Percentiles rank a stretch among this genome's conserved stretches.
These are phyloP conservation scores for Heterochromis multidens DNA, from an alignment of 2,113 vertebrate genomes.

Conservation along the genomic window DNA sequence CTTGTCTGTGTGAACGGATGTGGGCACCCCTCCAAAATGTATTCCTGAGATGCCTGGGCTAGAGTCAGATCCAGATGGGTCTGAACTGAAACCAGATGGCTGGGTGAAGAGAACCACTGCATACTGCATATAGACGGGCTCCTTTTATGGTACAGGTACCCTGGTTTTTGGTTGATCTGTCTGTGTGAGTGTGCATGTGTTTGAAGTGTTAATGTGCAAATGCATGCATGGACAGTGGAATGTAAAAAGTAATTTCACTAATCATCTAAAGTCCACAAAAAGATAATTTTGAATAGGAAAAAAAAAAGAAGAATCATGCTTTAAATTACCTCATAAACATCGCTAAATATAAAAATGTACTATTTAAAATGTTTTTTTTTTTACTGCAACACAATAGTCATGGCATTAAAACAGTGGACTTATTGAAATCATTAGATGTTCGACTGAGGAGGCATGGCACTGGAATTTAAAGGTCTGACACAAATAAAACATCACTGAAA, in stretches of 20 bases:
- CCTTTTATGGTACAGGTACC: slow-evolving; percentile 14
- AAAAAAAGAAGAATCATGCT: not conserved
- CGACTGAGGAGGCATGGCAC: not conserved
- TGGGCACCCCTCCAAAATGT: slow-evolving; percentile 79
- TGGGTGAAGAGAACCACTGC: slow-evolving; percentile 48
- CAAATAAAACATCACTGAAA: not conserved
- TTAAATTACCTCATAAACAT: not conserved
- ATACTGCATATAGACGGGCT: slow-evolving; percentile 36
- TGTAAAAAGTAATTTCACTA: not conserved
- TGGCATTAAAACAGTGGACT: not conserved
- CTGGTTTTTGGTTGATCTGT: not conserved
- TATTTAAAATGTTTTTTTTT: not conserved
- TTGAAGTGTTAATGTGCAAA: not conserved
- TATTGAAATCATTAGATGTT: not conserved
- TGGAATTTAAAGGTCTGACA: not conserved
- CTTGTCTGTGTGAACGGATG: slow-evolving; percentile 80
- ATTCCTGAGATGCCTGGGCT: slow-evolving; percentile 80
- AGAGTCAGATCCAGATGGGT: slow-evolving; percentile 80
- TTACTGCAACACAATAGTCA: not conserved
- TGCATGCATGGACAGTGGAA: not conserved
- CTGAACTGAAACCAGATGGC: slow-evolving; percentile 81
- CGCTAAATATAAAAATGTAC: not conserved
- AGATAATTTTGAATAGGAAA: not conserved
- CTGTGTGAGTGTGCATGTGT: not conserved
- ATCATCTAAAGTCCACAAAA: not conserved